These are phyloP conservation scores for Pachymerium ferrugineum DNA, from an alignment of 2,888 invertebrate species.

Conservation along the genomic window DNA sequence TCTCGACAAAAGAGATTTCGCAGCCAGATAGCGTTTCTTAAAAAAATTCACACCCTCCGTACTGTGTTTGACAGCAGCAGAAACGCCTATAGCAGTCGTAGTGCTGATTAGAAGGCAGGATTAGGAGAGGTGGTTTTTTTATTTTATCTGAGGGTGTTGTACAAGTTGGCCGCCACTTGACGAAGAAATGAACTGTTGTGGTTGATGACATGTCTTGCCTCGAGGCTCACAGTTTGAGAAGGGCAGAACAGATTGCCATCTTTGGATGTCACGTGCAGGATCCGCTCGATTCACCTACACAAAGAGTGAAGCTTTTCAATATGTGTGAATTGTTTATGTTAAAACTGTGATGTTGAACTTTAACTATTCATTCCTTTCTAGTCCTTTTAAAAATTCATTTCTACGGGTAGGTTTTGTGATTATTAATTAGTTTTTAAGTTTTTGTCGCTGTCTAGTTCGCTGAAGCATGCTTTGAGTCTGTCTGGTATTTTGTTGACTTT, in stretches of 20 bases:
- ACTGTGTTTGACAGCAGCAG: constrained; percentile 1
- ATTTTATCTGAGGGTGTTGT: not conserved
- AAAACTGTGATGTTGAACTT: too few species aligned
- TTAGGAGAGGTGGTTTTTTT: not conserved
- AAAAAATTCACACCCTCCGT: not conserved
- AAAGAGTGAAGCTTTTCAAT: too few species aligned
- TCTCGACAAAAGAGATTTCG: not conserved
- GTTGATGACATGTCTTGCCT: constrained; percentile 7
- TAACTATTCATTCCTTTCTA: too few species aligned
- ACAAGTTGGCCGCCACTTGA: not conserved
- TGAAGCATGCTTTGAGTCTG: too few species aligned
- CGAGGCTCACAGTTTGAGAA: not conserved
- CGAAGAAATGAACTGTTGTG: constrained; percentile 1
- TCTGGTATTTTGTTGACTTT: too few species aligned
- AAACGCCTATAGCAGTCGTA: not conserved
- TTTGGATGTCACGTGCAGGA: not conserved
- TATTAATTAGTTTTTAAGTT: too few species aligned
- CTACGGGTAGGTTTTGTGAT: too few species aligned
- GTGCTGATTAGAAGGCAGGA: not conserved
- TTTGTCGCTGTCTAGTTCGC: too few species aligned
- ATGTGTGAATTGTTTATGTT: too few species aligned
- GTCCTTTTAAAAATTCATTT: too few species aligned
- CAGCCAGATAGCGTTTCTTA: constrained; percentile 4
- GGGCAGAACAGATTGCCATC: not conserved
- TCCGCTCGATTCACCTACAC: not conserved